Base-by-base conservation (phyloP, 2,797 vertebrate species). In the Phylloscopus collybita region DNA sequence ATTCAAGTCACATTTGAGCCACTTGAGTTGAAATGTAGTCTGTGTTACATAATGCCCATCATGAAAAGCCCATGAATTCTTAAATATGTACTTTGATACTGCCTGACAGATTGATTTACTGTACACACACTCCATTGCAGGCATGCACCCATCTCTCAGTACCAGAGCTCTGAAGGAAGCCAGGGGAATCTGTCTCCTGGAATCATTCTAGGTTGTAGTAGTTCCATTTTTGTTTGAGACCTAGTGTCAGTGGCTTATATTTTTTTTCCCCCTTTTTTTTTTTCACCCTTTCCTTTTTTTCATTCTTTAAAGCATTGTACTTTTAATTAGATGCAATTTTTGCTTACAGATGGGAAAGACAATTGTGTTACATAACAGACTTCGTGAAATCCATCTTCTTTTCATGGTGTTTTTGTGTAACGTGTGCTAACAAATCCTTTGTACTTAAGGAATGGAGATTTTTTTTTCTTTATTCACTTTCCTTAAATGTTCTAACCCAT, bases 1-100 rank as follows among this genome's bases (percentile, higher is more conserved):
- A 78, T 66, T 72, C 32, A 22, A 50, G 78, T 92, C 44, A 22
- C 20, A 38, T 88, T 91, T 3, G 13, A 79, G 45, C 25, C 51
- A 65, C 66, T 54, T 38, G 34, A 65, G 40, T 40, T 95, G 64
- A 95, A 96, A 82, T 57, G 22, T 57, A 65, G 45, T 60, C 73
- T 78, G 60, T 62, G 70, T 93, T 96, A 82, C 13, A 12, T 96
- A 95, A 96, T 54, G 27, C 53, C 4, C 3, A 72, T 89, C 92
- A 92, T 87, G 87, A 92, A 74, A 91, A 92, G 38, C 82, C 72
- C 82, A 94, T 93, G 51, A 96, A 89, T 97, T 95, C 88, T 85
- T 95, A 93, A 94, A 56, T 53, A 38, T 17, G 65, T 90, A 67
- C 75, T 93, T 87, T 74, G 81, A 88, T 94, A 83, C 61, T 79